phyloP scores from a whole-genome alignment of 2,797 vertebrate genomes.

The Falco rusticolus region DNA sequence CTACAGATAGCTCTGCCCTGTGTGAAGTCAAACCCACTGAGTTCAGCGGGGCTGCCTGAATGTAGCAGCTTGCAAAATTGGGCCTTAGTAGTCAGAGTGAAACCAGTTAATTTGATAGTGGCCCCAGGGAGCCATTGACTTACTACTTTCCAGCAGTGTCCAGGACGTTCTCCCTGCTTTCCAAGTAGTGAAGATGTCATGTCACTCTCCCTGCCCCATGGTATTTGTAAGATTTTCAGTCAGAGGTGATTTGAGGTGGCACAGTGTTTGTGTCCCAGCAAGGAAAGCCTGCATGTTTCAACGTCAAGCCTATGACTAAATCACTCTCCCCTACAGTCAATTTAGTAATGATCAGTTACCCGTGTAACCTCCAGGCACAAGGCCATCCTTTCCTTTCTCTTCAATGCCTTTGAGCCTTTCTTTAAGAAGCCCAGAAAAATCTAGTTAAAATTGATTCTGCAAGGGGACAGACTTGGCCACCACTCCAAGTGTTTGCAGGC shows the following conservation, averaged over 20 bases:
- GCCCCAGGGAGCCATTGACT: neutral
- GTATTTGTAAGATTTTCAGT: neutral
- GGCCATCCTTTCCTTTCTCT: neutral
- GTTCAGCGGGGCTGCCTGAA: neutral
- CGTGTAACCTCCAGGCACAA: neutral
- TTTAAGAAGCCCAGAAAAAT: neutral
- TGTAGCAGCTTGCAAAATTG: neutral
- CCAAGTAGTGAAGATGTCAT: constrained; percentile 12
- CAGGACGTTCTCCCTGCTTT: neutral
- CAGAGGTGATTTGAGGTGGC: neutral
- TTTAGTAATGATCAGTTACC: neutral
- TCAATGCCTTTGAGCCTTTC: neutral
- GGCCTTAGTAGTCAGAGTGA: neutral
- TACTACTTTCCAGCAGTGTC: neutral
- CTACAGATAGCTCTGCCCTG: neutral
- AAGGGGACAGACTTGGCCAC: neutral
- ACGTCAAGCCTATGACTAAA: neutral
- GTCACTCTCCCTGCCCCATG: neutral
- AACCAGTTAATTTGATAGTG: neutral
- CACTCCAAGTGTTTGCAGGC: neutral
- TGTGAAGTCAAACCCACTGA: rapidly evolving
- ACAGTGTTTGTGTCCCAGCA: neutral
- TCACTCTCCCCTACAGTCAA: neutral
- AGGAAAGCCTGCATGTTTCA: neutral
- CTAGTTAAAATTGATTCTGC: neutral